Percentiles rank a stretch among this genome's conserved stretches.
These are phyloP conservation scores for Troilus luridus DNA, from an alignment of 2,888 invertebrate genomes.

Conservation along the genomic window DNA sequence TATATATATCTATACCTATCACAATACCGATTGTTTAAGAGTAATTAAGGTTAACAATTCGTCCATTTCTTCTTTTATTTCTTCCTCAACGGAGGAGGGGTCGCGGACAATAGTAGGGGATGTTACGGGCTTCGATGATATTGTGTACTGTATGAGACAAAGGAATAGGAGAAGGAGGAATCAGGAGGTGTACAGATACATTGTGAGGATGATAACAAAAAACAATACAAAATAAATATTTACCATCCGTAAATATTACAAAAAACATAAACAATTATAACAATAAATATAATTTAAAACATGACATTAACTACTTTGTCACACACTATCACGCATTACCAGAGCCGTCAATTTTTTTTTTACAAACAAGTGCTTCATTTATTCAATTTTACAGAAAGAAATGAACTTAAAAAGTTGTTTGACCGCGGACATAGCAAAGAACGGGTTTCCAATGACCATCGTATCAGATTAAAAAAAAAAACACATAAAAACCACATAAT, in stretches of 20 bases:
- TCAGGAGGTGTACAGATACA: not conserved
- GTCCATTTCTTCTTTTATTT: constrained; percentile 38
- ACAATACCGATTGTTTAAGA: constrained; percentile 17
- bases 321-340: too few relatives aligned
- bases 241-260: not conserved
- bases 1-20: constrained; percentile 20
- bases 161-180: not conserved
- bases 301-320: too few relatives aligned
- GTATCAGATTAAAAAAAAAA: not conserved
- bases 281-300: too few relatives aligned
- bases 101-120: constrained; percentile 3
- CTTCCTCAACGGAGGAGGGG: not conserved
- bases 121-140: not conserved
- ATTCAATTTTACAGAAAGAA: not conserved
- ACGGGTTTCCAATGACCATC: not conserved
- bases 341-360: not conserved
- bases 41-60: constrained; percentile 15
- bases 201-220: not conserved
- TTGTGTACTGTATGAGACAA: not conserved
- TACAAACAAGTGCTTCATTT: not conserved
- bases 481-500: not conserved
- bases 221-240: not conserved
- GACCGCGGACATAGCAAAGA: not conserved
- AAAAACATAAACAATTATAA: too few relatives aligned
- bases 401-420: not conserved